A percentile compares a stretch with the other conserved stretches of the same genome.
Conservation (phyloP, 2,113 vertebrate genomes). For the Dendrocopos noguchii region DNA sequence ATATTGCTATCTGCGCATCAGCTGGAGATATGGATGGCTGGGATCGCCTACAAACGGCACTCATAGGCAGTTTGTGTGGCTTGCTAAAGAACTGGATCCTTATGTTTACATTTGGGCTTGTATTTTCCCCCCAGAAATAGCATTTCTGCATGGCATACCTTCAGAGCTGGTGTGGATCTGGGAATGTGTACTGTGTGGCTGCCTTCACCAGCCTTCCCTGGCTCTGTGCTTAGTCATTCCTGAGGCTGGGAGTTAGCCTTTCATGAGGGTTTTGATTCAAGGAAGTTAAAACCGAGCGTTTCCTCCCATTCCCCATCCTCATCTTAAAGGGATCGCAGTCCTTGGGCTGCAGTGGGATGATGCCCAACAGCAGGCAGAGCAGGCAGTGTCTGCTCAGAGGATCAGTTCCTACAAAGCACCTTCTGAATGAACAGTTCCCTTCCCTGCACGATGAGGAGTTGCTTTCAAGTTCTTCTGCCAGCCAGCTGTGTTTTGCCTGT, state of each 20-base stretch:
- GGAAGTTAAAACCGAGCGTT: background rate
- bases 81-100: background rate
- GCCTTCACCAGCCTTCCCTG: background rate
- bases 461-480: fast-evolving
- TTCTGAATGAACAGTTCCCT: background rate
- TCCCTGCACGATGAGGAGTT: background rate
- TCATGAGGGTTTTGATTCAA: background rate
- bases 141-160: background rate
- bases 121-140: background rate
- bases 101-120: background rate
- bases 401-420: background rate
- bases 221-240: constrained; percentile 50
- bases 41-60: background rate
- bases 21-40: fast-evolving
- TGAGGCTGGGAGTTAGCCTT: background rate
- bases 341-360: background rate
- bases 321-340: background rate
- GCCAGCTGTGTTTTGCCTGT: background rate
- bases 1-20: background rate
- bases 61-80: background rate
- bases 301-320: background rate
- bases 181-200: background rate
- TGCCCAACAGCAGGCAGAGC: fast-evolving
- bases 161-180: background rate
- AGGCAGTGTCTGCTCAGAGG: fast-evolving